Base-by-base conservation (phyloP, 2,888 invertebrate species). In the Nomada goodeniana region DNA sequence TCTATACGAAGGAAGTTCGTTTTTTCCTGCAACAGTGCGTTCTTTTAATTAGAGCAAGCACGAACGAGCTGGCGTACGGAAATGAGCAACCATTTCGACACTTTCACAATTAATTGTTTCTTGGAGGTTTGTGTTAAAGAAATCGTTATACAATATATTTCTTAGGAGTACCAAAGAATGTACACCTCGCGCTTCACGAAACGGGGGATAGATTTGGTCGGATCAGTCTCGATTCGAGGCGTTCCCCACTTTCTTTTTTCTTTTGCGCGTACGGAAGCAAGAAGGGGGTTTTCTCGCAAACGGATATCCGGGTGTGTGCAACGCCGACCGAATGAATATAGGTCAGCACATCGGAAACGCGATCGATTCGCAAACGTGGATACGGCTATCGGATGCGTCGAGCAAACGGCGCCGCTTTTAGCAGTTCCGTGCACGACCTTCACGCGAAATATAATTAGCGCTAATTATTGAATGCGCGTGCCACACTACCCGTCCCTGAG, bases 401-500 rank as follows among this genome's bases (percentile, higher is more conserved):
- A 77, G 69, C 76, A 76, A 55, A 78, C 55, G 72, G 61, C 69
- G 47, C 59, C 15, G 55, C 61, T 63, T 82, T 73, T 52, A 73
- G 36, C 63, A 61, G 75, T 75, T 74, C 65, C 70, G 59, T 61
- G 53, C 52, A n/a, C 72, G 83, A 81, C 86, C 83, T 87, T 86
- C 79, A 55, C 61, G 59, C 52, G 68, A 71, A 82, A 73, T 83
- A 88, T 87, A 86, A 86, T 83, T 81, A 83, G 74, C 57, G 68
- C 47, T 83, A 86, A 88, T 87, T 87, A 88, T 86, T 65, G 65
- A 83, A 77, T 79, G 72, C 65, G 75, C 65, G 60, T 26, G 57
- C 52, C 77, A 55, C 59, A 61, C 64, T 44, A 63, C 55, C 69
- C 36, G 85, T 81, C 78, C 86, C 68, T 85, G 86, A 75, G 83